Conservation (phyloP, 2,113 vertebrate species). For the rat (Rattus norvegicus) region DNA sequence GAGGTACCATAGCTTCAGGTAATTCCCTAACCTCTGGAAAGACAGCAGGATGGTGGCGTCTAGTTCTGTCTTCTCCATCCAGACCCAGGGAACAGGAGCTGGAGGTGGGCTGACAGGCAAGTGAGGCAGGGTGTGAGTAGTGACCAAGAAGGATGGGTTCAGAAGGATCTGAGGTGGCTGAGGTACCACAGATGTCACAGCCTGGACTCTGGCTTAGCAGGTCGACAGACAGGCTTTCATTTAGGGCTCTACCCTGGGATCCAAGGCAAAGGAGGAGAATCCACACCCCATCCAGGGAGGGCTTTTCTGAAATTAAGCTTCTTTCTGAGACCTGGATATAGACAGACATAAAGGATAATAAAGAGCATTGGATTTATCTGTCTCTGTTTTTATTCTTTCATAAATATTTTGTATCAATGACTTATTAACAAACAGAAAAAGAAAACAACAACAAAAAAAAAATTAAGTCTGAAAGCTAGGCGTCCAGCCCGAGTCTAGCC, state of each 20-base stretch:
- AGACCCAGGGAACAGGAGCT: not conserved
- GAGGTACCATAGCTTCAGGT: not conserved
- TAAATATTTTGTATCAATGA: not conserved
- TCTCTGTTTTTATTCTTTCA: constrained; percentile 19
- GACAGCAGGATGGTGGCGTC: not conserved
- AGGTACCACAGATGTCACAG: not conserved
- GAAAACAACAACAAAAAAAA: not conserved
- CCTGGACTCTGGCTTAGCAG: not conserved
- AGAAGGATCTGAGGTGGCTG: not conserved
- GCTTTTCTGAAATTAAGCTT: not conserved
- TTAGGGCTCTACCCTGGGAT: not conserved
- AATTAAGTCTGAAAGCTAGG: not conserved
- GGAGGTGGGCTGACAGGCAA: not conserved
- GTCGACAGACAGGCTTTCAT: not conserved
- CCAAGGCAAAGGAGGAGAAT: not conserved
- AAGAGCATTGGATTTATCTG: not conserved
- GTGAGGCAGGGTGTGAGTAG: not conserved
- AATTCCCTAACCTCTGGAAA: no score
- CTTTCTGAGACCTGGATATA: not conserved
- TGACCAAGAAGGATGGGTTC: not conserved
- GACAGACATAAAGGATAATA: not conserved
- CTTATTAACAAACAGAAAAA: not conserved
- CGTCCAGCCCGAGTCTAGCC: not conserved
- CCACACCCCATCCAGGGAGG: not conserved
- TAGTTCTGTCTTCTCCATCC: not conserved